These are phyloP conservation scores for Hemibagrus wyckioides DNA, from an alignment of 2,113 vertebrate genomes.

Conservation along the genomic window DNA sequence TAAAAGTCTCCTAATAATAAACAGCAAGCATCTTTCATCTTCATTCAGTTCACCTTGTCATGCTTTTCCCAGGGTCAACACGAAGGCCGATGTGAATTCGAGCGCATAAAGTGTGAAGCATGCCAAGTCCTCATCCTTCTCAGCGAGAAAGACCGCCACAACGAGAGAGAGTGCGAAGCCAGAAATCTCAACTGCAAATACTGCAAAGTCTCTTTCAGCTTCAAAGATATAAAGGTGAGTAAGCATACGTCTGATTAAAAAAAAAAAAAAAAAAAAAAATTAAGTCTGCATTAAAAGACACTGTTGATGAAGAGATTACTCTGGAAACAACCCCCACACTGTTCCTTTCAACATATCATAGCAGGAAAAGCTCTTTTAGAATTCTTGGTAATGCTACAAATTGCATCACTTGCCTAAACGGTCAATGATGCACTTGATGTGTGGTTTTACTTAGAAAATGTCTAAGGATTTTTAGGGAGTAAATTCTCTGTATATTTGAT, in stretches of 20 bases:
- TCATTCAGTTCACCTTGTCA: neutral
- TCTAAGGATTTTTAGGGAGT: no score
- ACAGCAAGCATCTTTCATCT: neutral
- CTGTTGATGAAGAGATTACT: no score
- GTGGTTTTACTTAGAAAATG: no score
- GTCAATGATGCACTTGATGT: no score
- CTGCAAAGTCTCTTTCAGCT: constrained; percentile 78
- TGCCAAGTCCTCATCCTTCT: constrained; percentile 76
- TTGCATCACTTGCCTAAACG: no score
- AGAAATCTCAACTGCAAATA: constrained; percentile 81
- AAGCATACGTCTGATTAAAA: neutral
- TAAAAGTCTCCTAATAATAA: neutral
- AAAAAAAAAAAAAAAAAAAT: neutral
- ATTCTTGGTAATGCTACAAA: neutral
- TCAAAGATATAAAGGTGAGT: constrained; percentile 76
- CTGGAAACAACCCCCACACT: no score
- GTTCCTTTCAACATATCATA: neutral
- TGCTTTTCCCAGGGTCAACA: constrained; percentile 66
- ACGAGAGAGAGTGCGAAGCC: constrained; percentile 79
- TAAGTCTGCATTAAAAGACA: no score
- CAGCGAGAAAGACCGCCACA: constrained; percentile 79
- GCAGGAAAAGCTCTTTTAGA: neutral
- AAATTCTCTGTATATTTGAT: no score
- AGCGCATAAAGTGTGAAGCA: constrained; percentile 74
- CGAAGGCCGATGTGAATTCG: constrained; percentile 78